phyloP scores from a whole-genome alignment of 1,140 invertebrate genomes.

The Sycophila sp. region DNA sequence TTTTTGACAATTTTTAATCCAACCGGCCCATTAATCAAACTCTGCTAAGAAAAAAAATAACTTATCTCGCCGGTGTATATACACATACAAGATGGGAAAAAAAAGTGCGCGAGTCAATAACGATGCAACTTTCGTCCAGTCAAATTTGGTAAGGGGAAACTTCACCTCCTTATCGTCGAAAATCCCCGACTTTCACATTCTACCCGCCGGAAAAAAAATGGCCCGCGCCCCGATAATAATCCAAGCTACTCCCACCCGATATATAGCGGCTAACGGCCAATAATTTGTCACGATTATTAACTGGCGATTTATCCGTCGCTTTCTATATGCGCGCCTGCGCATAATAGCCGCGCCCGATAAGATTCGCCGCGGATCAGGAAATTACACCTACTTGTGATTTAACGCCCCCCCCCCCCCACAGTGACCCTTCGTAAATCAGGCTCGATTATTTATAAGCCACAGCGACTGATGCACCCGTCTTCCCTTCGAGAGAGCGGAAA shows the following conservation, averaged over 20 bases:
- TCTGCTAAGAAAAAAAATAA: no score
- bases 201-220: no score
- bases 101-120: neutral
- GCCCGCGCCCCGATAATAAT: neutral
- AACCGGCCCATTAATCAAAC: no score
- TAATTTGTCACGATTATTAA: constrained; percentile 22
- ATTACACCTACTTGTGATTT: constrained; percentile 12
- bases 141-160: no score
- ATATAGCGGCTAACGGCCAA: neutral
- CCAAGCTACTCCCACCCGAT: neutral
- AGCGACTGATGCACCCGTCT: neutral
- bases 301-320: neutral
- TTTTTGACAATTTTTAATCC: no score
- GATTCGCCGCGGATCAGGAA: constrained; percentile 18
- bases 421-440: neutral
- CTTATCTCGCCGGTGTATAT: neutral
- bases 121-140: no score
- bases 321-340: neutral
- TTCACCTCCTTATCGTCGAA: no score
- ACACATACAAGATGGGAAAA: neutral
- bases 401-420: neutral
- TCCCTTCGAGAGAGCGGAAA: no score
- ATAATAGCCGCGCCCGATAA: no score
- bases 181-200: no score
- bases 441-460: neutral